Base-by-base conservation (phyloP, 2,888 invertebrate genomes). In the Ochlodes sylvanus region DNA sequence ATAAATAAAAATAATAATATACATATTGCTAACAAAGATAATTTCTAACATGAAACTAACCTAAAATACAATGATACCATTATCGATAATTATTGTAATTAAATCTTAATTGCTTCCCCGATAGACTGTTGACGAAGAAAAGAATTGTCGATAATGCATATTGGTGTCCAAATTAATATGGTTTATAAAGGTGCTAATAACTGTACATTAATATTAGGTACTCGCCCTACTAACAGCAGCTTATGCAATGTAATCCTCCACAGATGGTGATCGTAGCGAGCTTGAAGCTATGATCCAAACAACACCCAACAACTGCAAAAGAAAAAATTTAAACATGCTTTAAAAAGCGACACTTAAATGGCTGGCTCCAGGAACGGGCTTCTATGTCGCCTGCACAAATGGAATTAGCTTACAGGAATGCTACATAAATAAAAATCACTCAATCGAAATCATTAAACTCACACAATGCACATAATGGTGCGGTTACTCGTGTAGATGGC, bases 251-350 rank as follows among this genome's bases (percentile, higher is more conserved):
- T 92, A 91, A 92, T 91, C 91, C 87, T 92, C 86, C 94, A 92
- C 94, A 94, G 94, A 94, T 94, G 94, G 94, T 87, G 94, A 94
- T 91, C 94, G 92, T 93, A 94, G 94, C 89, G 94, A 94, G 89
- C 93, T 94, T 85, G 94, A 94, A 75, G 94, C 90, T 93, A 94
- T 94, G 94, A 94, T 94, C 84, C 93, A 93, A 94, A 94, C 91
- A 76, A 94, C 93, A 90, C 94, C 94, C 90, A 94, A 94, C 93
- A 93, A 94, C 94, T 94, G 93, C 93, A 94, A 94, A 94, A 88
- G 94, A 93, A 94, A 94, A 88, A 94, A 93, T 87, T 86, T 94
- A 90, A 94, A 93, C 89, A 94, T 94, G 94, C 94, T 94, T 91
- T 94, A 93, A 88, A 90, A 84, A 88, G 86, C 88, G 82, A 86